Base-by-base conservation (phyloP, 2,113 vertebrate species). In the Anoplopoma fimbria region DNA sequence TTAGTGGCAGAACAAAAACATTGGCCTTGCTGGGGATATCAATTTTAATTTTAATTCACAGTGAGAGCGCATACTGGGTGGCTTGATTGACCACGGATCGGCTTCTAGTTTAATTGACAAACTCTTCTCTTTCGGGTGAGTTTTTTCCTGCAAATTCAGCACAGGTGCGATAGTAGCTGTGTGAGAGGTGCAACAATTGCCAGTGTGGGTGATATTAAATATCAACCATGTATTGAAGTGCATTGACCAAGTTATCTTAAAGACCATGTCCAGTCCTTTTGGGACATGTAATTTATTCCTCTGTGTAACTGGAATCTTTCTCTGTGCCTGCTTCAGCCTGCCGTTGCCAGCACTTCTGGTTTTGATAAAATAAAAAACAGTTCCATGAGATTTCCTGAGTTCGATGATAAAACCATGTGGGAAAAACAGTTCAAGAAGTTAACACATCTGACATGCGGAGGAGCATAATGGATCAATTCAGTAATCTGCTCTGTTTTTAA, bases 1-100 rank as follows among this genome's bases (percentile, higher is more conserved):
- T 95, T 94, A 95, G 92, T 89, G 91, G 94, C 90, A 90, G 92
- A 93, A 95, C 92, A 94, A 93, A 95, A 94, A 93, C 89, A 94
- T 82, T 94, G 93, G 90, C 91, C 88, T 93, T 93, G 92, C 92
- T 92, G 94, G 89, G 89, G 92, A 95, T 93, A 95, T 95, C 94
- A 94, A 92, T 93, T 94, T 95, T 91, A 94, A 96, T 94, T 91
- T 87, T 93, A 92, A 94, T 95, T 95, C 88, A 91, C 86, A 90
- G 86, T 89, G 83, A 92, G 91, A 86, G 90, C 70, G 64, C 90
- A 88, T 83, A 75, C 91, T 94, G 94, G 93, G 94, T 92, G 93
- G 91, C 88, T 94, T 92, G 88, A 91, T 93, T 93, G 87, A 91
- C 71, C 90, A 88, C 88, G 87, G 75, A 89, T 93, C 33, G 74